Evolutionary conservation across 2,888 invertebrate species (phyloP), one percentile per base, ranked within the genome.

Genomic region (Ectropis crepuscularia): DNA sequence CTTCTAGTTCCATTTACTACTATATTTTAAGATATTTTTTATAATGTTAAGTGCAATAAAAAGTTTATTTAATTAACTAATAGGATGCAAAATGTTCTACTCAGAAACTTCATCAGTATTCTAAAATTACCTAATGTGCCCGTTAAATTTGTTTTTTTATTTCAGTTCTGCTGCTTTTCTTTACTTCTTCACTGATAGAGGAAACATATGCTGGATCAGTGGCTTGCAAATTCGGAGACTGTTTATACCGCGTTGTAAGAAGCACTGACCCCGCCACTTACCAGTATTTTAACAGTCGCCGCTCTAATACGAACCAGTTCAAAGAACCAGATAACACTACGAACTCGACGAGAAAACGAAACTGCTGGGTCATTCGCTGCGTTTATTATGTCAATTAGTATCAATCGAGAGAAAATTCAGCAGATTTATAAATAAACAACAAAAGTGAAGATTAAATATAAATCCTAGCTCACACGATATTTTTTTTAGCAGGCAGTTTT

Each of bases 301-400:
- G 41, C 6, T 10, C 16, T 5, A 41, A 51, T 9, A 6, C 28
- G 10, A 42, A 51, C 6, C 6, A 42, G 12, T 39, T 39, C 37
- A 50, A 50, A 28, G 39, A 11, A 4, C 39, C 38, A 39, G 7
- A 50, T 10, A 16, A 9, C 10, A 41, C 16, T 2, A 6, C 16
- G 5, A 2, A 0, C 7, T 11, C 28, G 6, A 41, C 41, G 2
- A 51, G 51, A 51, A 51, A 16, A 6, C 41, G 41, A 41, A 16
- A 51, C 28, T 51, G 51, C 51, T 51, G 41, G 41, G 51, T 28
- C 4, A 28, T 51, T n/a, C 16, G 51, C 16, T 51, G 51, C 28
- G 51, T 28, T 51, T 51, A 51, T 16, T 51, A 43, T 41, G 38
- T 39, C 4, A 12, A 38, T 7, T 50, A 48, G 28, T 12, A 12